phyloP scores from a whole-genome alignment of 2,113 vertebrate species.

The Puffinus mauretanicus region DNA sequence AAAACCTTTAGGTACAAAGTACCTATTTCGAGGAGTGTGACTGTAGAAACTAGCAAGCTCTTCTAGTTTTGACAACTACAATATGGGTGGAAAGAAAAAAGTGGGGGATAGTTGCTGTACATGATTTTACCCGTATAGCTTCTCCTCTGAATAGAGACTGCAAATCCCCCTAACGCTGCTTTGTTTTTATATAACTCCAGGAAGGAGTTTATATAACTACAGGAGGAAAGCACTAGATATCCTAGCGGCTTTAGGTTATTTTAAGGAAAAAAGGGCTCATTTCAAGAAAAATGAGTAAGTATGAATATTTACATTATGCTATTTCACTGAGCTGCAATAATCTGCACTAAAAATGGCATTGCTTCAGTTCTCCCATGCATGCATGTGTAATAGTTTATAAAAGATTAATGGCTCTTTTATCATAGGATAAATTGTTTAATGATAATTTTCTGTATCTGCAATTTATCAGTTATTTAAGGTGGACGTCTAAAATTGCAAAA shows the following conservation, averaged over 20 bases:
- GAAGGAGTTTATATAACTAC: background rate
- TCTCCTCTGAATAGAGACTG: background rate
- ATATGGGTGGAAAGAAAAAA: background rate
- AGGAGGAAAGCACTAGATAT: background rate
- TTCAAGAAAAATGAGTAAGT: background rate
- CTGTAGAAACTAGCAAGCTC: background rate
- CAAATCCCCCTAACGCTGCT: background rate
- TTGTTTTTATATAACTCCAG: background rate
- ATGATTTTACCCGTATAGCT: background rate
- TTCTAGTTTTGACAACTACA: background rate
- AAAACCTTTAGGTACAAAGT: background rate
- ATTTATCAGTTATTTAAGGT: background rate
- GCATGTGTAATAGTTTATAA: fast-evolving
- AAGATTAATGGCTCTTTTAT: background rate
- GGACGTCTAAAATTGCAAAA: background rate
- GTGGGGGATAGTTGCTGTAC: fast-evolving
- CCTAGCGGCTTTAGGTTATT: background rate
- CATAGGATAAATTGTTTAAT: background rate
- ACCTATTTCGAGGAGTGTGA: background rate
- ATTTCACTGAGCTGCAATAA: background rate
- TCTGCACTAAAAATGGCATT: background rate
- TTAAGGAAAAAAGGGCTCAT: background rate
- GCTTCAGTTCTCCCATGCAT: background rate
- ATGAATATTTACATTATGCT: background rate
- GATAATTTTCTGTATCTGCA: background rate